phyloP scores from a whole-genome alignment of 1,140 invertebrate species.

The Eufriesea mexicana region DNA sequence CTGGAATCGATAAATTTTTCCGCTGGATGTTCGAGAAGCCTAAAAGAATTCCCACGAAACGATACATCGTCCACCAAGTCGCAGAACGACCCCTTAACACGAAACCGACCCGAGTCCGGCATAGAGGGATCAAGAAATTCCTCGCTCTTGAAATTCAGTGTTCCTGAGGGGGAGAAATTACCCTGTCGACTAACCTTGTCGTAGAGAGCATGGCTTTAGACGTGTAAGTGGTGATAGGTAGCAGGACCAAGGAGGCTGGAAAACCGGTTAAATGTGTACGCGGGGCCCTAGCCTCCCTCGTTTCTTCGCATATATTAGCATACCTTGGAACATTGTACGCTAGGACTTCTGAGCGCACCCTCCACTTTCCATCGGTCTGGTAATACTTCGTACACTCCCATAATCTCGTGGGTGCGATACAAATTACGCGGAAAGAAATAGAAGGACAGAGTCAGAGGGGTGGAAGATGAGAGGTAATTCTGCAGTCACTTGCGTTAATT shows the following conservation, averaged over 20 bases:
- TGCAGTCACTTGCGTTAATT: too few relatives aligned
- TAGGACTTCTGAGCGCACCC: conserved; percentile 38
- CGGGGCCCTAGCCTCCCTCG: conserved; percentile 53
- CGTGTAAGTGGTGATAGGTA: conserved; percentile 45
- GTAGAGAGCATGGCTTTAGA: conserved; percentile 32
- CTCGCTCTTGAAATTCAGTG: conserved; percentile 10
- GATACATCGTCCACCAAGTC: too few relatives aligned
- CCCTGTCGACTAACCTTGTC: neutral
- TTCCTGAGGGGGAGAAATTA: neutral
- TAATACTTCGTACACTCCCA: conserved; percentile 22
- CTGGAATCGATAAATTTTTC: too few relatives aligned
- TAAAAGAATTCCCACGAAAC: neutral
- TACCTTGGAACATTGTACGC: conserved; percentile 63
- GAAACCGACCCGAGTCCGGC: neutral
- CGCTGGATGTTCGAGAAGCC: neutral
- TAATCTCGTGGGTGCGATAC: conserved; percentile 31
- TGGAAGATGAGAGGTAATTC: neutral
- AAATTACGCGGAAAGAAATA: neutral
- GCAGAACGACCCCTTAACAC: neutral
- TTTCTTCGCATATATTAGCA: conserved; percentile 72
- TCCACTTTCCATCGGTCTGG: conserved; percentile 28
- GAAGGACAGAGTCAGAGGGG: neutral
- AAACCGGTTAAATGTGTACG: conserved; percentile 37
- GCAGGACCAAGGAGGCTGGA: conserved; percentile 35
- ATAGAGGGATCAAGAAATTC: neutral